Percentiles rank a stretch among this genome's conserved stretches.
Conservation (phyloP, 2,888 invertebrate species). For the Polymixis lichenea region DNA sequence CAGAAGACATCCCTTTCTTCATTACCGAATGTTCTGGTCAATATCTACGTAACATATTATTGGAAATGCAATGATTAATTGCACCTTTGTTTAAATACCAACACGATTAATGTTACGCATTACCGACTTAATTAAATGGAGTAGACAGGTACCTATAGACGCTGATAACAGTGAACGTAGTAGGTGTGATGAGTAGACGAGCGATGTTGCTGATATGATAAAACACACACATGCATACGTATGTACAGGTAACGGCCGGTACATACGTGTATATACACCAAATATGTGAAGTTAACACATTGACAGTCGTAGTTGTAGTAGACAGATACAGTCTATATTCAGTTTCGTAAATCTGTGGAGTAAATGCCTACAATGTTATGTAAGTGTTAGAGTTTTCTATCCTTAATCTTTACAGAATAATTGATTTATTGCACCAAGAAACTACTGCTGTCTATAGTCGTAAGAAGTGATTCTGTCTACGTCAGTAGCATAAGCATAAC, state of each 20-base stretch:
- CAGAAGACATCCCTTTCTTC: conserved; percentile 1
- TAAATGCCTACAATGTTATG: not conserved
- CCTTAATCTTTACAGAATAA: not conserved
- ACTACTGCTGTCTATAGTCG: not conserved
- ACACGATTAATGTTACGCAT: conserved; percentile 30
- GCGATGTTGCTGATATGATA: conserved; percentile 54
- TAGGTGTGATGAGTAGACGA: conserved; percentile 44
- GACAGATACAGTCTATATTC: conserved; percentile 28
- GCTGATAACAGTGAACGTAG: conserved; percentile 50
- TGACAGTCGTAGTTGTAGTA: not conserved
- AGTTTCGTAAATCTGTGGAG: conserved; percentile 5
- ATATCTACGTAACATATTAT: no score
- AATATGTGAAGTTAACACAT: conserved; percentile 21
- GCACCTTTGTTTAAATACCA: conserved; percentile 11
- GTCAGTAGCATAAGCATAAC: not conserved
- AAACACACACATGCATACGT: conserved; percentile 10
- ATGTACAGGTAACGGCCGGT: not conserved
- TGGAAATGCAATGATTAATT: conserved; percentile 23
- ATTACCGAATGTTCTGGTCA: not conserved
- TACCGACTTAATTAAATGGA: conserved; percentile 32
- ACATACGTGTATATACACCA: not conserved
- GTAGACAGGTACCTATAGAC: conserved; percentile 44
- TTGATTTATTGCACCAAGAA: not conserved
- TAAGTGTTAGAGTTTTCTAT: not conserved
- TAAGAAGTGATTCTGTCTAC: not conserved